Base-by-base conservation (phyloP, 2,113 vertebrate species). In the Rhinolophus sinicus region DNA sequence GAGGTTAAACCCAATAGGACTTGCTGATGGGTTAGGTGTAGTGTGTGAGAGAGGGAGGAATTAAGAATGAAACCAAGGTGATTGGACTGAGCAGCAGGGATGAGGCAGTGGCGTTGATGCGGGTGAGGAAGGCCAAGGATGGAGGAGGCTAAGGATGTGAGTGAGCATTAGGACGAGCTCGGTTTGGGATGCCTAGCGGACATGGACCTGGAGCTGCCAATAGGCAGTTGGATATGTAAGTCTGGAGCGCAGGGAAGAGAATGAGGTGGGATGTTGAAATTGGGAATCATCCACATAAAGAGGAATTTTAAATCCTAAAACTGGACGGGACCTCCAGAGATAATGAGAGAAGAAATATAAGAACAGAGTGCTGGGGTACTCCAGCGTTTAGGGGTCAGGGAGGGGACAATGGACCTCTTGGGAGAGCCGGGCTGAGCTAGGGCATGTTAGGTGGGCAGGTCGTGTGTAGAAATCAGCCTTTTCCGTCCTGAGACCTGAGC, bases 261-360 rank as follows among this genome's bases (percentile, higher is more conserved):
- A 56, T 47, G 9, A 35, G 60, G 26, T 5, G 10, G 11, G 26
- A 69, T 13, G 60, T n/a, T 75, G 54, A 40, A 50, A 52, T 64
- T 86, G 67, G 18, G 35, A n/a, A 50, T 72, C 38, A 11, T 33
- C 44, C 18, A 26, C 62, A 70, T 56, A 65, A 76, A 81, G 60
- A 64, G 76, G 67, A 30, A 24, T 30, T 81, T 86, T 50, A 89
- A 70, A 76, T 70, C 35, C 89, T 87, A 22, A 85, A 64, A 60
- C 35, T 70, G 16, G 52, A 26, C 18, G 3, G 56, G 24, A 14
- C 40, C 50, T 67, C 22, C 56, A 58, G 80, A 58, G 15, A 54
- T 2, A 78, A n/a, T 50, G 14, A 64, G 65, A 83, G n/a, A 94
- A 40, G 22, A 62, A 56, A 85, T 54, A n/a, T 75, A 44, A 92